These are phyloP conservation scores for Apolygus lucorum DNA, from an alignment of 1,140 invertebrate species.

Conservation along the genomic window DNA sequence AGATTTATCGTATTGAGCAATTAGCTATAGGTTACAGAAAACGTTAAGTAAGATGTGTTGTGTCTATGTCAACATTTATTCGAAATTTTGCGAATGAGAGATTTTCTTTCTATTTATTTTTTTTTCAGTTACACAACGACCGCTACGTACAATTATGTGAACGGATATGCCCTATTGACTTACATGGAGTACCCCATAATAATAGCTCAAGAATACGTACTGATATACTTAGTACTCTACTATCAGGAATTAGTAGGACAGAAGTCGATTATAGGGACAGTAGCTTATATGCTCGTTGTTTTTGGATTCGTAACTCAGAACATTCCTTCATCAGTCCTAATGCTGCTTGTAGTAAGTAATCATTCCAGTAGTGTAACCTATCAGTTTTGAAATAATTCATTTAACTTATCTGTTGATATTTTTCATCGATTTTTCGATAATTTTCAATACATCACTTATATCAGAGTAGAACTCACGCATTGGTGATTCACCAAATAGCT, in stretches of 20 bases:
- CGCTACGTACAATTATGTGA: constrained; percentile 59
- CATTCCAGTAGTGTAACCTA: not conserved
- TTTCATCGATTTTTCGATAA: too few species aligned
- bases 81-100: not conserved
- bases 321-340: constrained; percentile 47
- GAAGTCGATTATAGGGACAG: constrained; percentile 37
- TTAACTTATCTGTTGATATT: too few species aligned
- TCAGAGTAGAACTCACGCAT: too few species aligned
- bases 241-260: constrained; percentile 47
- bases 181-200: constrained; percentile 67
- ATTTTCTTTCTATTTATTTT: constrained; percentile 23
- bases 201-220: constrained; percentile 54
- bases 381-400: too few species aligned
- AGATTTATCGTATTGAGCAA: too few species aligned
- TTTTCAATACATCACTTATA: too few species aligned
- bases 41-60: too few species aligned
- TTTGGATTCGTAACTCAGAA: constrained; percentile 43
- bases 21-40: too few species aligned
- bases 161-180: constrained; percentile 54
- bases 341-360: constrained; percentile 52
- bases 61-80: too few species aligned
- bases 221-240: constrained; percentile 53
- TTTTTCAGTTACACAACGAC: constrained; percentile 58
- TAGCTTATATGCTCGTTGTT: constrained; percentile 44
- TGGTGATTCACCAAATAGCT: too few species aligned